These are phyloP conservation scores for Himalopsyche kuldschensis DNA, from an alignment of 2,888 invertebrate genomes.

Conservation along the genomic window DNA sequence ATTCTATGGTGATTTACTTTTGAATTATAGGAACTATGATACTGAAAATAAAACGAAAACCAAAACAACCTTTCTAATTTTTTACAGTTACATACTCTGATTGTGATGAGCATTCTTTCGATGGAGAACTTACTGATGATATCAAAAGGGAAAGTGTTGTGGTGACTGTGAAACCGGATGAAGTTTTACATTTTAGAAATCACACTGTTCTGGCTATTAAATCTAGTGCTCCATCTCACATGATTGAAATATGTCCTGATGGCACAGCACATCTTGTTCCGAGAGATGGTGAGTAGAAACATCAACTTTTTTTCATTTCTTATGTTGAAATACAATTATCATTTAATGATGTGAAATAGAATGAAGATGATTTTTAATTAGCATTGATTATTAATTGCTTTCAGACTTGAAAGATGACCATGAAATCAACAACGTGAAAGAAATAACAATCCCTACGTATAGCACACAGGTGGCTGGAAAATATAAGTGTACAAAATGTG, in stretches of 20 bases:
- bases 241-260: conserved; percentile 23
- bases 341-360: too few species aligned
- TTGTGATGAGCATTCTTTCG: not conserved
- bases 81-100: conserved; percentile 12
- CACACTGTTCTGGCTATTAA: not conserved
- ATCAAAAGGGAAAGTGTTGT: not conserved
- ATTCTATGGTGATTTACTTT: too few species aligned
- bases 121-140: not conserved
- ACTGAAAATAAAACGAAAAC: not conserved
- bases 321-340: not conserved
- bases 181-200: not conserved
- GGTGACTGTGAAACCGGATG: not conserved
- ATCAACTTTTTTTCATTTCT: not conserved
- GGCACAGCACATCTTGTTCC: conserved; percentile 18
- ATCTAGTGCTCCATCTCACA: conserved; percentile 1
- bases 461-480: conserved; percentile 40
- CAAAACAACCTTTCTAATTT: not conserved
- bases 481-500: conserved; percentile 49
- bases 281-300: conserved; percentile 1
- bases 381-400: not conserved
- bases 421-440: not conserved
- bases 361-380: too few species aligned
- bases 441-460: not conserved
- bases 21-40: too few species aligned
- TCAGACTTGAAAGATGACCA: not conserved